Conservation (phyloP, 2,113 vertebrate species). For the Puma concolor region DNA sequence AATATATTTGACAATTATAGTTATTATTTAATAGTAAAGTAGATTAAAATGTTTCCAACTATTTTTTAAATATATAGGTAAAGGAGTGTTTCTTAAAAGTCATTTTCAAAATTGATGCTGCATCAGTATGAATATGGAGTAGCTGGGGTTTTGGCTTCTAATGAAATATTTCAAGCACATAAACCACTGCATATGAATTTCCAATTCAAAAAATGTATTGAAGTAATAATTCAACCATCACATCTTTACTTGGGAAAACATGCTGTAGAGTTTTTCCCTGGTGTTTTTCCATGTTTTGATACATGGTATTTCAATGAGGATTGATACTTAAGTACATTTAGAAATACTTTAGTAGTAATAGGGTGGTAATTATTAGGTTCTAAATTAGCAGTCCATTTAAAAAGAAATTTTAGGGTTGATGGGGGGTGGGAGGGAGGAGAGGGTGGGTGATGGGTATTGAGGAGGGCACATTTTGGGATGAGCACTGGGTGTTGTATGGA, state of each 20-base stretch:
- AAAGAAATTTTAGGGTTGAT: neutral
- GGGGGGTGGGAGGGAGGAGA: no score
- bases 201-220: slow-evolving; percentile 45
- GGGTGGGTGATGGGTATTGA: no score
- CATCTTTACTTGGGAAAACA: slow-evolving; percentile 60
- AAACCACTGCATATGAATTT: slow-evolving; percentile 31
- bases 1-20: neutral
- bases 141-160: slow-evolving; percentile 28
- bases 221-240: slow-evolving; percentile 77
- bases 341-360: slow-evolving; percentile 48
- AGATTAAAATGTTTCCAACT: slow-evolving; percentile 15
- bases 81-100: neutral
- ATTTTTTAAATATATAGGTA: neutral
- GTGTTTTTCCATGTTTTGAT: slow-evolving; percentile 52
- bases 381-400: slow-evolving; percentile 30
- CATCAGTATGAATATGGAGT: neutral
- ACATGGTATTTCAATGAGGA: slow-evolving; percentile 48
- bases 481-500: no score
- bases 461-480: no score
- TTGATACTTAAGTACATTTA: slow-evolving; percentile 54
- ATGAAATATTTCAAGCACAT: slow-evolving; percentile 38
- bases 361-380: slow-evolving; percentile 32
- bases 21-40: slow-evolving; percentile 16
- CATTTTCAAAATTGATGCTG: slow-evolving; percentile 3
- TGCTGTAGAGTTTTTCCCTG: slow-evolving; percentile 57